Percentiles rank a stretch among this genome's conserved stretches.
Conservation (phyloP, 2,888 invertebrate genomes). For the Lepidonotus clava region DNA sequence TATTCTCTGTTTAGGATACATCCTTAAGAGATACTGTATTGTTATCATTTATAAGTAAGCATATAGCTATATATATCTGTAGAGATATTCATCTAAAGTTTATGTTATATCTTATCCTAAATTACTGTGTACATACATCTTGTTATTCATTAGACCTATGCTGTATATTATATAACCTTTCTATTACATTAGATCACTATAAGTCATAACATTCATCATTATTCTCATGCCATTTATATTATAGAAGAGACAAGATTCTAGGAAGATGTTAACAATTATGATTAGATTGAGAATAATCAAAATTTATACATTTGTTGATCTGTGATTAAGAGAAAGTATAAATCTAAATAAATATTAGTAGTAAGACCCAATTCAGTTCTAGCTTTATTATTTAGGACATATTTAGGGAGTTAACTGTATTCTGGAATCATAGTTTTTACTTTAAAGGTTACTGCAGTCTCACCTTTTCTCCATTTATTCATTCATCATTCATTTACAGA, state of each 20-base stretch:
- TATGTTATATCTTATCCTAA: constrained; percentile 1
- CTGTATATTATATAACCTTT: background rate
- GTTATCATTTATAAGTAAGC: background rate
- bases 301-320: too few relatives aligned
- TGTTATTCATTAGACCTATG: background rate
- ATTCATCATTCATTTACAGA: background rate
- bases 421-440: background rate
- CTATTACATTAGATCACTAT: background rate
- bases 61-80: background rate
- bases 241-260: background rate
- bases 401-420: background rate
- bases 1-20: background rate
- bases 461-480: background rate
- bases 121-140: background rate
- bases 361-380: background rate
- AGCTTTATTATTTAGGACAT: background rate
- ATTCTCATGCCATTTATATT: background rate
- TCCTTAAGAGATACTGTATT: background rate
- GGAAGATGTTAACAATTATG: background rate
- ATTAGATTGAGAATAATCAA: too few relatives aligned
- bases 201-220: background rate
- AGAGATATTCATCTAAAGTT: background rate
- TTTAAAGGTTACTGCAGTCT: background rate
- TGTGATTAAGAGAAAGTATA: background rate
- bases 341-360: background rate